Conservation (phyloP, 2,113 vertebrate species). For the Columbina picui region DNA sequence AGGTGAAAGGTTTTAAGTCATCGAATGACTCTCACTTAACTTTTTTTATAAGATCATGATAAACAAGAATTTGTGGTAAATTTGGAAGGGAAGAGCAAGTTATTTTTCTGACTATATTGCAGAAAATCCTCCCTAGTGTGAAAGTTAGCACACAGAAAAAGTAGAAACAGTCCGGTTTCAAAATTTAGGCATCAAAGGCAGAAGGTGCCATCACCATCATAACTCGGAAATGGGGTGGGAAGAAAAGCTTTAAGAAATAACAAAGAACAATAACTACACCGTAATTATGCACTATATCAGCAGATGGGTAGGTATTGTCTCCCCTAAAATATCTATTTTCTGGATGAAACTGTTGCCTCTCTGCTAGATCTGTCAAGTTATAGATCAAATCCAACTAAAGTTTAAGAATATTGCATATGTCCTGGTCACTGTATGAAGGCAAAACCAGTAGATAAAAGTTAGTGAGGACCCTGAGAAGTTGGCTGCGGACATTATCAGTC, state of each 20-base stretch:
- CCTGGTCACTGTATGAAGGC: background rate
- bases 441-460: background rate
- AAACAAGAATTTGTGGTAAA: background rate
- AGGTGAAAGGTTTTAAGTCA: background rate
- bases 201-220: rapidly evolving
- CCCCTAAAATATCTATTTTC: background rate
- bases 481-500: background rate
- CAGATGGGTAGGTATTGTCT: background rate
- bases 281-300: background rate
- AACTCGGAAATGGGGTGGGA: background rate
- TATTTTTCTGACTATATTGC: background rate
- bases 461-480: background rate
- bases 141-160: background rate
- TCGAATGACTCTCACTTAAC: background rate
- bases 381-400: background rate
- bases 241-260: background rate
- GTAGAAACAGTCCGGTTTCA: background rate
- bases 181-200: background rate
- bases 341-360: background rate
- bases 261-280: background rate
- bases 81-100: background rate
- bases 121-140: background rate
- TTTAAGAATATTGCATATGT: rapidly evolving
- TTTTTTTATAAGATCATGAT: background rate
- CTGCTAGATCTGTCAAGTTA: background rate